Base-by-base conservation (phyloP, 2,888 invertebrate species). In the Lasioglossum lativentre region DNA sequence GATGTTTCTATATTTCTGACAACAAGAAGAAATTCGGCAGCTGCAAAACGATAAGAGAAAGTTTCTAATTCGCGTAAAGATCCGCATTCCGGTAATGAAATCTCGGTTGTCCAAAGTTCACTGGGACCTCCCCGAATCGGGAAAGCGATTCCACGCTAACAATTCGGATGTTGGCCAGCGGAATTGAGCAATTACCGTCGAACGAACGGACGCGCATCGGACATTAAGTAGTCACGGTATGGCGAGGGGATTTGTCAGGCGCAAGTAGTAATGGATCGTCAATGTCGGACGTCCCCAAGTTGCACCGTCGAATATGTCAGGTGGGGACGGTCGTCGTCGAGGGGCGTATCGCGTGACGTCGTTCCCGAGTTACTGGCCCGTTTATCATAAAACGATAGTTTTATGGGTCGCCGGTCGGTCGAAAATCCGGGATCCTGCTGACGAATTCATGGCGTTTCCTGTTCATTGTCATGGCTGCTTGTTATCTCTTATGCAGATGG, bases 221-320 rank as follows among this genome's bases (percentile, higher is more conserved):
- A 38, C 78, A 74, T 85, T 76, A 81, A 84, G 84, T 81, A 86
- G 86, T 86, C 66, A 78, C 68, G 66, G 75, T 71, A 27, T 42
- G 68, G 68, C 78, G 42, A 68, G 56, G 85, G 84, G 80, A 86
- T 86, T 84, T 84, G 84, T 86, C 84, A 73, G 84, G 14, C 80
- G 52, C 73, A 75, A 84, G 86, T 86, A 86, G 84, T 84, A 84
- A 84, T 81, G 80, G 84, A 84, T 86, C 80, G 85, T 81, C 84
- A 84, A 81, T 76, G 86, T 86, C 86, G 78, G 78, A 38, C 70
- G 70, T 63, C 27, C 40, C 34, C 45, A 38, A 30, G 75, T 75
- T 75, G 23, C 68, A 52, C 38, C 83, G 74, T 27, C 66, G 80
- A 76, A 77, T 83, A 74, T 77, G 80, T 77, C 83, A 56, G 68